These are phyloP conservation scores for Syngnathus floridae DNA, from an alignment of 2,113 vertebrate genomes.

Conservation along the genomic window DNA sequence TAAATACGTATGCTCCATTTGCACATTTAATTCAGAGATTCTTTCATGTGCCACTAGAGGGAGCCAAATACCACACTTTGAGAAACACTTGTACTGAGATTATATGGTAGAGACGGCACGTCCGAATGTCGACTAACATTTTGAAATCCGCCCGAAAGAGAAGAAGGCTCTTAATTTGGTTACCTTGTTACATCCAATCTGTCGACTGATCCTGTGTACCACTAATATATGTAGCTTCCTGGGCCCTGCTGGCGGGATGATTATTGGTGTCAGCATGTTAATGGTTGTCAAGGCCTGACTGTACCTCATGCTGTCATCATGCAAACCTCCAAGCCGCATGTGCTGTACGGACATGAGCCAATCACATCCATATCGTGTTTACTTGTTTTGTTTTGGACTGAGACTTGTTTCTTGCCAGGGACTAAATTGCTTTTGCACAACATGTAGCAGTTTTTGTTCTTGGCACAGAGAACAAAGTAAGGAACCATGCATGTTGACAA, in stretches of 20 bases:
- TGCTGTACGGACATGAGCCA: not conserved
- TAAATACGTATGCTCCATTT: too few relatives aligned
- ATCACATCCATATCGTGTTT: constrained; percentile 3
- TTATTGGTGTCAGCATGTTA: constrained; percentile 31
- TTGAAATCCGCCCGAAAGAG: not conserved
- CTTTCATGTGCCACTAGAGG: too few relatives aligned
- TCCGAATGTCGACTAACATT: not conserved
- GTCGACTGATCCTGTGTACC: constrained; percentile 3
- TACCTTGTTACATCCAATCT: not conserved
- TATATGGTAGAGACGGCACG: too few relatives aligned
- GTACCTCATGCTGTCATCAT: not conserved
- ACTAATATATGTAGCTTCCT: constrained; percentile 11
- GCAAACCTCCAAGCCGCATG: constrained; percentile 12
- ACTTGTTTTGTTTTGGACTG: constrained; percentile 20
- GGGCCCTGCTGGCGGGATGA: constrained; percentile 30
- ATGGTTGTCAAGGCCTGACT: constrained; percentile 26
- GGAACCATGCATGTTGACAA: not conserved
- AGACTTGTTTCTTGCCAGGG: constrained; percentile 19
- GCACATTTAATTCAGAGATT: too few relatives aligned
- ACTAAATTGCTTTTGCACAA: constrained; percentile 30
- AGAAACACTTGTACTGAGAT: too few relatives aligned
- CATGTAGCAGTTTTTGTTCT: constrained; percentile 7
- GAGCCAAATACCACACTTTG: too few relatives aligned
- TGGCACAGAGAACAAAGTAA: constrained; percentile 1
- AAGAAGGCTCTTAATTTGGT: not conserved